Evolutionary conservation across 2,888 invertebrate genomes (phyloP).

Genomic region (Apodemia mormo): DNA sequence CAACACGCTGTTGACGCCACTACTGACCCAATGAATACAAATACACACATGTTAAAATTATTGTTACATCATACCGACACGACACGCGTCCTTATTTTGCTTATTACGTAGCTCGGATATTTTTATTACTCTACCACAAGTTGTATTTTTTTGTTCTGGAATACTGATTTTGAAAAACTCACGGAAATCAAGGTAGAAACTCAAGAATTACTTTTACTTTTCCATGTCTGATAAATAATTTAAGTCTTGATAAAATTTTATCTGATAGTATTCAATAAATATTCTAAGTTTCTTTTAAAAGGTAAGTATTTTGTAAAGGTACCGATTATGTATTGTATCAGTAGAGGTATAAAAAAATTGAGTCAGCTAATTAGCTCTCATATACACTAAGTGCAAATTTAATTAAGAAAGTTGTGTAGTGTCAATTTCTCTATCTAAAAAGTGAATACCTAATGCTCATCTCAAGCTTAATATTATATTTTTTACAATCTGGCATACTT

Average conservation of each 20-base stretch:
- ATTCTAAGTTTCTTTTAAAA: not conserved
- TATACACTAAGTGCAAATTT: too few relatives aligned
- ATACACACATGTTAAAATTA: conserved; percentile 68
- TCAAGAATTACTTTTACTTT: not conserved
- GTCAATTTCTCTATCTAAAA: too few relatives aligned
- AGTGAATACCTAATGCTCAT: too few relatives aligned
- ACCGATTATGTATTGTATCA: too few relatives aligned
- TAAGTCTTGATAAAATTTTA: conserved; percentile 5
- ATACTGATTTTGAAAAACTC: not conserved
- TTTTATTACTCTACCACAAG: conserved; percentile 44
- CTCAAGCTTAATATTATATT: too few relatives aligned
- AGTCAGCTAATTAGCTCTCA: too few relatives aligned
- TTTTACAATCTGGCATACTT: too few relatives aligned
- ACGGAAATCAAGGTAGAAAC: not conserved
- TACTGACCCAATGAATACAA: conserved; percentile 75
- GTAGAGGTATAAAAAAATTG: too few relatives aligned
- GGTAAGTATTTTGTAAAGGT: not conserved
- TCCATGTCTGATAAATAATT: not conserved
- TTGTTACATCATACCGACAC: conserved; percentile 73
- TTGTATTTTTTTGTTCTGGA: conserved; percentile 10
- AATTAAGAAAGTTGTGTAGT: too few relatives aligned
- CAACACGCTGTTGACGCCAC: conserved; percentile 78
- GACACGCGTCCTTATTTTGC: conserved; percentile 48
- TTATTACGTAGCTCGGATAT: conserved; percentile 38
- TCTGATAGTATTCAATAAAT: not conserved